Evolutionary conservation across 2,113 vertebrate genomes (phyloP), one percentile per base, ranked within the genome.

Genomic region (Hippocampus abdominalis): DNA sequence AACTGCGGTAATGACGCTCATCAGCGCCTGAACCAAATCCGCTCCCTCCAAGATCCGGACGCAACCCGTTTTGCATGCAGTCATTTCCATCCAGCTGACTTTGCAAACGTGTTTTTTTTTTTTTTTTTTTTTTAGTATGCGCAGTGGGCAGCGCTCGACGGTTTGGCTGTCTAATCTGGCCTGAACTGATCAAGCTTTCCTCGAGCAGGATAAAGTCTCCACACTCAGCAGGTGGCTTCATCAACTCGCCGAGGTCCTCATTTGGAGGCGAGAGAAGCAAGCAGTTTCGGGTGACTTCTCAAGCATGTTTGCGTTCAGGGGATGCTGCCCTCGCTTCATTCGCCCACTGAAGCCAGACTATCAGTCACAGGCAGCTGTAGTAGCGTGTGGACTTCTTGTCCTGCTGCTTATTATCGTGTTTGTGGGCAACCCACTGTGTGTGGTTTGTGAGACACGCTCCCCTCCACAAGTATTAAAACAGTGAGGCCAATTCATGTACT

Each of bases 131-230:
- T 39, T n/a, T 15, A 21, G 36, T 42, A 69, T 16, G 6, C 65
- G n/a, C 66, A 77, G 70, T 39, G 16, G 68, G 74, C 27, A 36
- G 27, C 56, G 62, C 51, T 63, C 76, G 78, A 78, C 74, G 56
- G 48, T 68, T 67, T 54, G 49, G 18, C 75, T 77, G 78, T 88
- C 69, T 84, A 74, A 83, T 85, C 83, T 81, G 54, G 57, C 71
- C 49, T 56, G 75, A 78, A 89, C 89, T 89, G 88, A 88, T 89
- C 86, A 78, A 72, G 72, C 84, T 77, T 74, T 78, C 78, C 76
- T 68, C 25, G 0, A 69, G 70, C 75, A 64, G 48, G 51, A 66
- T 64, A 65, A 81, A 63, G 78, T 76, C 75, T 80, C 75, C 68
- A 32, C 72, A 75, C 87, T 71, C 84, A 88, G 88, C 81, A 49